Base-by-base conservation (phyloP, 2,797 vertebrate species). In the Gymnodraco acuticeps region DNA sequence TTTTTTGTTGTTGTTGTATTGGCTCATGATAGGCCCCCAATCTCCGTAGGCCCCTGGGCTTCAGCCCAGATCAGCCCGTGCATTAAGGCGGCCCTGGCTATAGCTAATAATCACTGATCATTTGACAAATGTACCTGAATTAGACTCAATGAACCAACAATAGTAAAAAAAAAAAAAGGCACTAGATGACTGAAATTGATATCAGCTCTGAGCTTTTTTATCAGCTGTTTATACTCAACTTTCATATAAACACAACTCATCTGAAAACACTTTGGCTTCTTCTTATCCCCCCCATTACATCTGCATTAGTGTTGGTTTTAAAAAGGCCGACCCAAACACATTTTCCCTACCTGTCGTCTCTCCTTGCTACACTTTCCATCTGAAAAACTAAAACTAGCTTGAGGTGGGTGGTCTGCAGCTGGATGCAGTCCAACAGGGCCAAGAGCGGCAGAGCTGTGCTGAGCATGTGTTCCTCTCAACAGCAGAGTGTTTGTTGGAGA, bases 401-500 rank as follows among this genome's bases (percentile, higher is more conserved):
- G 50, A 77, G 64, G 77, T 82, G 77, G 80, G 82, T 68, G 79
- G 79, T 72, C 78, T 31, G 55, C 48, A 60, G 75, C 70, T 87
- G 86, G 83, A 83, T 60, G 0, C 55, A 60, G 48, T 78, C 80
- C 78, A 85, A 66, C 6, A 59, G 15, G 52, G 45, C 52, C 55
- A 70, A 46, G 59, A 74, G 75, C 0, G 50, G 68, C 76, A 66
- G 42, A 42, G 61, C 15, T 60, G 63, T 41, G 48, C 67, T 60
- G 63, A 41, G 48, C 70, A 17, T 59, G 71, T 68, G 48, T 3
- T 55, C 17, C 48, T 38, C n/a, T 64, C n/a, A 73, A 47, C 33
- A 46, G 45, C 53, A 60, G 69, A 13, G 0, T 13, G 55, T 66
- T 64, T 41, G 67, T 62, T 77, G 64, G 45, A 65, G 66, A 42